phyloP scores from a whole-genome alignment of 2,797 vertebrate species.

The Eupleurogrammus muticus region DNA sequence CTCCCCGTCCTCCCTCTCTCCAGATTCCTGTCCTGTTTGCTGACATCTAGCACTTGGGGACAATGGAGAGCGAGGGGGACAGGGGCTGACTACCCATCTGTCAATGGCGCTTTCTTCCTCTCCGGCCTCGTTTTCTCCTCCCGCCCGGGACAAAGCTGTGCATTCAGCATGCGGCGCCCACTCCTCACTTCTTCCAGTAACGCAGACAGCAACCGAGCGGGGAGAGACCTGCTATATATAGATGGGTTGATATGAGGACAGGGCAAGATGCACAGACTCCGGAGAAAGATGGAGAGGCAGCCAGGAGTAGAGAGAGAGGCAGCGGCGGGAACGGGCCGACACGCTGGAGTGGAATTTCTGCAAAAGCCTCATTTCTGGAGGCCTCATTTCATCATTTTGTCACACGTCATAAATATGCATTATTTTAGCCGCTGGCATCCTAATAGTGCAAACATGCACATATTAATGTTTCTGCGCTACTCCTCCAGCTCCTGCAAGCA shows the following conservation, averaged over 20 bases:
- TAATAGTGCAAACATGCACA: slow-evolving; percentile 32
- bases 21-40: slow-evolving; percentile 83
- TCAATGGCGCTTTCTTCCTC: slow-evolving; percentile 79
- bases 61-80: slow-evolving; percentile 79
- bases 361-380: slow-evolving; percentile 42
- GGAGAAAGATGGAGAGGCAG: slow-evolving; percentile 14
- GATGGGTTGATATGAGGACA: slow-evolving; percentile 74
- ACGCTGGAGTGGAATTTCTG: slow-evolving; percentile 20
- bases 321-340: slow-evolving; percentile 5
- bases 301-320: slow-evolving; percentile 4
- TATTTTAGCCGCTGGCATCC: slow-evolving; percentile 53
- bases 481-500: slow-evolving; percentile 37
- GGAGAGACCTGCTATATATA: slow-evolving; percentile 77
- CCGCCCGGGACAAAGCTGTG: slow-evolving; percentile 72
- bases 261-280: neutral
- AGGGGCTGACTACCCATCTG: slow-evolving; percentile 68
- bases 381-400: slow-evolving; percentile 69
- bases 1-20: slow-evolving; percentile 72
- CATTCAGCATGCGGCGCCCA: slow-evolving; percentile 75
- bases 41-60: slow-evolving; percentile 79
- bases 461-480: slow-evolving; percentile 41
- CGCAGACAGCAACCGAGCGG: slow-evolving; percentile 53
- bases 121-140: slow-evolving; percentile 33
- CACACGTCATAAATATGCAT: slow-evolving; percentile 70
- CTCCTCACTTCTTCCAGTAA: slow-evolving; percentile 71